Evolutionary conservation across 30 jellyfish, hydroid and myxozoan genomes (phyloP).

Genomic region (Hydractinia echinata): DNA sequence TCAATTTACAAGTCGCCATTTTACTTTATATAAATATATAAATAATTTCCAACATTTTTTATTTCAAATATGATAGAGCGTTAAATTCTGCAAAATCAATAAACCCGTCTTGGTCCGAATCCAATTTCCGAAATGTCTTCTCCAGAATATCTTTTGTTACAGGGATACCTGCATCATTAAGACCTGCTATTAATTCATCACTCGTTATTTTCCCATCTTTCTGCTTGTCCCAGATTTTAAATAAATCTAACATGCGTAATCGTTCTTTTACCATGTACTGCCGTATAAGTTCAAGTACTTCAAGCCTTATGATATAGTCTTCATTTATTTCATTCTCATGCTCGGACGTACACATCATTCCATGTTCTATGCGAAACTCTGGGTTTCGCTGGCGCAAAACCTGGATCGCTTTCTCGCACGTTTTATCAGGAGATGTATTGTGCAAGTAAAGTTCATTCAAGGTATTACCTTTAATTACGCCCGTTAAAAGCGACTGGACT

Average conservation of each 20-base stretch:
- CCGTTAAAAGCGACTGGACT: constrained; percentile 38
- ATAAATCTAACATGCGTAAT: constrained; percentile 65
- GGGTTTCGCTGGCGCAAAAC: constrained; percentile 21
- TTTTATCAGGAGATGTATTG: constrained; percentile 44
- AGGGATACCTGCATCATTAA: constrained; percentile 56
- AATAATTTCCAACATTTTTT: too few species aligned
- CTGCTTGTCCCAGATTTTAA: constrained; percentile 70
- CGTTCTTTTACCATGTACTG: constrained; percentile 48
- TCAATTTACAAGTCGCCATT: too few species aligned
- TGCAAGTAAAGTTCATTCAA: constrained; percentile 54
- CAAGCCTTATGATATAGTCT: constrained; percentile 29
- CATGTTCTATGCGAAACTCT: constrained; percentile 22
- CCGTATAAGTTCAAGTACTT: constrained; percentile 53
- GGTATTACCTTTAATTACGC: constrained; percentile 38
- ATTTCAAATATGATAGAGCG: not conserved
- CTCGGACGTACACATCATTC: constrained; percentile 21
- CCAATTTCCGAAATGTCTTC: constrained; percentile 43
- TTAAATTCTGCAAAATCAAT: constrained; percentile 54
- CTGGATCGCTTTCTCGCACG: constrained; percentile 29
- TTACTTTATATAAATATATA: too few species aligned
- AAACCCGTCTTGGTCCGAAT: constrained; percentile 41
- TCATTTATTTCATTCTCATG: constrained; percentile 19
- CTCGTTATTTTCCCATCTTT: constrained; percentile 43
- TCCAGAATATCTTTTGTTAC: constrained; percentile 53
- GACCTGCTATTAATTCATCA: constrained; percentile 48